Base-by-base conservation (phyloP, 2,888 invertebrate genomes). In the Lamproptera curius region DNA sequence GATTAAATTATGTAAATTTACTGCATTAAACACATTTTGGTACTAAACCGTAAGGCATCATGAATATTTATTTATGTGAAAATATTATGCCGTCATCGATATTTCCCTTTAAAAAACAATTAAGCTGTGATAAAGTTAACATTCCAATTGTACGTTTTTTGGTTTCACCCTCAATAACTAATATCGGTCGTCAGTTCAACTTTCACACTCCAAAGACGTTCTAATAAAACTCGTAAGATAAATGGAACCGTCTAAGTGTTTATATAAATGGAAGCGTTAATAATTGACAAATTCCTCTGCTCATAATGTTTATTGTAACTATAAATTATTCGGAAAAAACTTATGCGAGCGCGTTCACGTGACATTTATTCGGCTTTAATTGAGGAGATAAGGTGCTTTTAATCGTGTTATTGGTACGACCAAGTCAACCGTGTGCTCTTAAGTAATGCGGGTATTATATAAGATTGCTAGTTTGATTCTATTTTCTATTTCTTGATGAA, bases 301-400 rank as follows among this genome's bases (percentile, higher is more conserved):
- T 49, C 49, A 49, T 40, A 39, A 49, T 35, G 44, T 40, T 49
- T 40, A 44, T 39, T 35, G 43, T 43, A 31, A 35, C 16, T 17
- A 49, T 49, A 49, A 40, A 49, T 49, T 49, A 49, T 17, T 36
- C 2, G 39, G 20, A 39, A 47, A n/a, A 39, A 40, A 26, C n/a
- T 39, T 26, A 33, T 43, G 34, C 17, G 34, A 16, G 34, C 28
- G 23, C 39, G 33, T 40, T 16, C 35, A 13, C 36, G 16, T 39
- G 38, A 43, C 34, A 35, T 43, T 44, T 49, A 44, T 44, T 44
- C 40, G 40, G 39, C 49, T 44, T 40, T 49, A 44, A 49, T 49
- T 40, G 36, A 36, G 35, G 40, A 43, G 49, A 49, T 49, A 44
- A 49, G 36, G 14, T 11, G 35, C 15, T 49, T 35, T 49, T 48